These are phyloP conservation scores for Clanis bilineata DNA, from an alignment of 2,888 invertebrate genomes.

Conservation along the genomic window DNA sequence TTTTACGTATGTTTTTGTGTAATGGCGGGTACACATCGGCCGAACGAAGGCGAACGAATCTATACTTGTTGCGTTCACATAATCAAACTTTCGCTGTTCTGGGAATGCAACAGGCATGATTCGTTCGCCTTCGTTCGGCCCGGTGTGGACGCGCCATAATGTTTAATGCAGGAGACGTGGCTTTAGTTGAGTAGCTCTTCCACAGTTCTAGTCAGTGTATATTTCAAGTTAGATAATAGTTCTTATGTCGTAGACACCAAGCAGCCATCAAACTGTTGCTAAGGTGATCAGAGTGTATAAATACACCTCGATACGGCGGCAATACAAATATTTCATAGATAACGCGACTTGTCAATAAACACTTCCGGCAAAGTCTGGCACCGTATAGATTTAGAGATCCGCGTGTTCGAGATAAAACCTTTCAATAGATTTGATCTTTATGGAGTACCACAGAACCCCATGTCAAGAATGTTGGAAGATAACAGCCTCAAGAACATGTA, in stretches of 20 bases:
- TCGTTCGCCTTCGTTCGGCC: too few relatives aligned
- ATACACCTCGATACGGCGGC: not conserved
- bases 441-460: too few relatives aligned
- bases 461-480: too few relatives aligned
- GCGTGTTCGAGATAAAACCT: not conserved
- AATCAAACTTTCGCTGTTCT: too few relatives aligned
- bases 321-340: conserved; percentile 11
- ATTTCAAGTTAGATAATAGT: not conserved
- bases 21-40: too few relatives aligned
- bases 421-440: not conserved
- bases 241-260: not conserved
- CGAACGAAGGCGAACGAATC: too few relatives aligned
- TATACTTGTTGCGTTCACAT: too few relatives aligned
- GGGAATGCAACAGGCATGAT: too few relatives aligned
- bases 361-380: conserved; percentile 5
- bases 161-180: too few relatives aligned
- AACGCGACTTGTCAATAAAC: conserved; percentile 14
- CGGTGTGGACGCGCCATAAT: too few relatives aligned
- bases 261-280: not conserved
- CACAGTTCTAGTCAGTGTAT: not conserved
- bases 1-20: too few relatives aligned
- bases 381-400: not conserved
- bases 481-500: too few relatives aligned
- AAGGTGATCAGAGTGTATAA: not conserved
- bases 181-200: not conserved